Base-by-base conservation (phyloP, 23 tunicate genomes). In the Aplidium turbinatum region DNA sequence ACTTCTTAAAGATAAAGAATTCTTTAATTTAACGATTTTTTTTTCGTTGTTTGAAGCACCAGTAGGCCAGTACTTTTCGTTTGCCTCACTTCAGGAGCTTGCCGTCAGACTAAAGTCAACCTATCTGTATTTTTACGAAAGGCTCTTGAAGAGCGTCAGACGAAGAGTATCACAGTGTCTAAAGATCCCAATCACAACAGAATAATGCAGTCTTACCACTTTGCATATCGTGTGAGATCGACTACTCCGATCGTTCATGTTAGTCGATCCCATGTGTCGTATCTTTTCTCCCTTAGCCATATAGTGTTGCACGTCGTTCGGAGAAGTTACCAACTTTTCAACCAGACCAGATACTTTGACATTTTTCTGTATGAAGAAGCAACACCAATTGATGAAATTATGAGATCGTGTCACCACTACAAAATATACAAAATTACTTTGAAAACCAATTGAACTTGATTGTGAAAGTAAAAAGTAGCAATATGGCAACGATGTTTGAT, bases 191-290 rank as follows among this genome's bases (percentile, higher is more conserved):
- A 56, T 7, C 23, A 16, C 23, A 23, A 18, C 16, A n/a, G n/a
- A 45, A 45, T 16, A 45, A 45, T 16, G 6, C 21, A 60, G 5
- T 27, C 39, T 24, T 62, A 88, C 96, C 96, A 88, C 76, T 47
- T 76, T 68, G 50, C 78, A 91, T 19, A 91, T 84, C 1, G 97
- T 75, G 52, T 91, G 97, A n/a, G 97, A 91, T 19, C 97, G 70
- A 45, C 97, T 91, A 70, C 97, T 91, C 0, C 86, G 53, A 3
- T 70, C 91, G 39, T 91, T 91, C 91, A 84, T 84, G 68, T 84
- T 84, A 4, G 97, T 91, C 33, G 86, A 22, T 0, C 79, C 97
- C 63, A 82, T 74, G 1, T 58, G 86, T 40, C 97, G 78, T 0
- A 31, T 74, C 39, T 65, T 65, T 42, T 79, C 86, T 4, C 97